Conservation (phyloP, 2,113 vertebrate species). For the Catharus bicknelli region DNA sequence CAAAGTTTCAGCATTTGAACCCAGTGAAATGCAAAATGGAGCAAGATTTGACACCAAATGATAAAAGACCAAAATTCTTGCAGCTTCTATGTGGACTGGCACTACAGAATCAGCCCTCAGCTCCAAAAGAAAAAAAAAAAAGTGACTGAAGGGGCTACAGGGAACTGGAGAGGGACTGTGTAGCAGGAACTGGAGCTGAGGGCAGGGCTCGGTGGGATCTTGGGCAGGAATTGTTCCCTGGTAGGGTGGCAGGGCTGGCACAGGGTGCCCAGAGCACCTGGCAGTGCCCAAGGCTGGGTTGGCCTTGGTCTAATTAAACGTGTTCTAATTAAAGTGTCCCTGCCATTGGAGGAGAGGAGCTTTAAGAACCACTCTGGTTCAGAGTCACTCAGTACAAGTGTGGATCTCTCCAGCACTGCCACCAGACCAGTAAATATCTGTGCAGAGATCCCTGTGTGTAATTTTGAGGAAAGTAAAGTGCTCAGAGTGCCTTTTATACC, state of each 20-base stretch:
- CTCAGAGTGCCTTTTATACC: background rate
- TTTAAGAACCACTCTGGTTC: background rate
- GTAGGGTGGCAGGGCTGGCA: rapidly evolving
- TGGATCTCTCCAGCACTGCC: background rate
- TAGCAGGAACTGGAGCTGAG: background rate
- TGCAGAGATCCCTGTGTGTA: rapidly evolving
- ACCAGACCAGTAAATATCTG: background rate
- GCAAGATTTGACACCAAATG: background rate
- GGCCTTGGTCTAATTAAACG: no score
- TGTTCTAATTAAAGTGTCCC: background rate
- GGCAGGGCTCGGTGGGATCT: rapidly evolving
- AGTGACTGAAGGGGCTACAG: background rate
- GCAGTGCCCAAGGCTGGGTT: rapidly evolving
- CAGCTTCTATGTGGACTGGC: background rate
- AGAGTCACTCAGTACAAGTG: background rate
- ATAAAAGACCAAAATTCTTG: background rate
- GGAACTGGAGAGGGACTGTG: background rate
- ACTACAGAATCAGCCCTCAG: background rate
- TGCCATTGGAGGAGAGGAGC: background rate
- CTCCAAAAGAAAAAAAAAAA: background rate
- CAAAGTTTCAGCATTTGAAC: background rate
- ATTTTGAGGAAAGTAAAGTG: background rate
- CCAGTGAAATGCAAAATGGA: background rate
- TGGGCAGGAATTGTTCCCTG: background rate
- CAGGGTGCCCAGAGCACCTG: background rate